Base-by-base conservation (phyloP, 1,140 invertebrate genomes). In the Pachypsylla venusta region DNA sequence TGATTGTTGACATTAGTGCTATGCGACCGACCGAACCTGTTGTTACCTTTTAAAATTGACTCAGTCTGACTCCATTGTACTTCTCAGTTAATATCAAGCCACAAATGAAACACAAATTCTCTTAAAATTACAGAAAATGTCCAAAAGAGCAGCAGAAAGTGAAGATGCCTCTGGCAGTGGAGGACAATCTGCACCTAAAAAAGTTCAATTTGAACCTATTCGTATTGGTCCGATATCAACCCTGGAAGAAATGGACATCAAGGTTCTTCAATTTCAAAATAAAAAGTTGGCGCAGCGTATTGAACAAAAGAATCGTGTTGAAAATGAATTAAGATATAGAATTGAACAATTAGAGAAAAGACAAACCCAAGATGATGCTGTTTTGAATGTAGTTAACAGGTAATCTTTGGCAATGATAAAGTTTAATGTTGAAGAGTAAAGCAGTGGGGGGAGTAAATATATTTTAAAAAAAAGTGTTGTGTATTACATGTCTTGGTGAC, bases 291-390 rank as follows among this genome's bases (percentile, higher is more conserved):
- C 87, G 25, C 92, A 97, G 81, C 79, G 89, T 63, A 80, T 98
- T 61, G 91, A 96, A 67, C 89, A 94, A 68, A 75, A 92, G 56
- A 87, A 93, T 69, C 79, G 89, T 63, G 82, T 84, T 54, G 93
- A 98, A 74, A 81, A 84, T 40, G 93, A 98, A 68, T 73, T 98
- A 19, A 75, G 90, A 42, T 85, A 91, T 62, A 77, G 94, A 63
- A 97, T 98, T 65, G 93, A 98, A 72, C 93, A 98, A 72, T 74
- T 98, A 63, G 93, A 98, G 70, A 96, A 96, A 71, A 75, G 94
- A 56, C 94, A 98, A 71, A 92, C 91, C 39, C 93, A 95, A 73
- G 94, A 98, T 74, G 95, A 99, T 79, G 92, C 93, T 63, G 93
- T 98, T 13, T 75, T 98, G 10, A 96, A 94, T 77, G 93, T 97